These are phyloP conservation scores for Siniperca undulata DNA, from an alignment of 2,797 vertebrate species.

Conservation along the genomic window DNA sequence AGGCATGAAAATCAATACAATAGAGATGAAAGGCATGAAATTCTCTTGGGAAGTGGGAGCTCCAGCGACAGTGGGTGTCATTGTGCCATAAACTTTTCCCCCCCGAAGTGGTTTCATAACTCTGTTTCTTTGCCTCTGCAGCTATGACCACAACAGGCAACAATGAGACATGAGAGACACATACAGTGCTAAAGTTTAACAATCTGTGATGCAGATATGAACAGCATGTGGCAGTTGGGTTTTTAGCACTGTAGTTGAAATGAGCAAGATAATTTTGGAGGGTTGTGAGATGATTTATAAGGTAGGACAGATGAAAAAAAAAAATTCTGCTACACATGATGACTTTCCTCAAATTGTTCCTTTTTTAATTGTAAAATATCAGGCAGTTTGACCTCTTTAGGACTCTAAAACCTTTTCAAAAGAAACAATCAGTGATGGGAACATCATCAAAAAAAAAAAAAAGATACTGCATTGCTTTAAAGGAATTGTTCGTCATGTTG, in stretches of 20 bases:
- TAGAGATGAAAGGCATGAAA: slow-evolving; percentile 75
- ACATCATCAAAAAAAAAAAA: background rate
- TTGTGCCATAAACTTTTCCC: slow-evolving; percentile 71
- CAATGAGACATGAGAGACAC: slow-evolving; percentile 40
- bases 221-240: slow-evolving; percentile 5
- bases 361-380: background rate
- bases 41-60: slow-evolving; percentile 75
- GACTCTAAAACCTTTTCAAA: background rate
- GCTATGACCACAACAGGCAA: slow-evolving; percentile 48
- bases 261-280: background rate
- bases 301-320: background rate
- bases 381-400: background rate
- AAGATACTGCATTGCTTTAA: background rate
- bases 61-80: slow-evolving; percentile 62
- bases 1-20: slow-evolving; percentile 80
- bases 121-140: slow-evolving; percentile 62
- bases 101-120: slow-evolving; percentile 59
- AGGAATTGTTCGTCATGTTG: background rate
- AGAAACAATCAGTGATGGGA: background rate
- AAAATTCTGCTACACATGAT: background rate
- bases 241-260: background rate
- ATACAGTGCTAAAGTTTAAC: slow-evolving; percentile 2
- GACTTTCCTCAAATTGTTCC: background rate
- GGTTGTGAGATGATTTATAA: background rate
- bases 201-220: slow-evolving; percentile 35